These are phyloP conservation scores for Agrotis clavis DNA, from an alignment of 2,888 invertebrate genomes.

Conservation along the genomic window DNA sequence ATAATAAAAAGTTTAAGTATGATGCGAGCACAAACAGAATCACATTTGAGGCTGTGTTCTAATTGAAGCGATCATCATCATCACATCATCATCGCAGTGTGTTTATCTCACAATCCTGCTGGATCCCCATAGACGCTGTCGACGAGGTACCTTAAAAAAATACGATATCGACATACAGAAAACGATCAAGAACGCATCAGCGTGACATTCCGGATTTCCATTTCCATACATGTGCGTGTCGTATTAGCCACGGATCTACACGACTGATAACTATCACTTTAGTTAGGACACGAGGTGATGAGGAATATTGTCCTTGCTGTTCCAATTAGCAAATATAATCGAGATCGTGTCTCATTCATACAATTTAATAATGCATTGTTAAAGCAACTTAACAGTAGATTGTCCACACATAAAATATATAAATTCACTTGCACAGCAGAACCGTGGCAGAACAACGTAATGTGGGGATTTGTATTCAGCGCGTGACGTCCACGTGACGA, in stretches of 20 bases:
- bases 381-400: neutral
- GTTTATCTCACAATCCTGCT: no score
- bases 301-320: neutral
- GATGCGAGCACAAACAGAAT: no score
- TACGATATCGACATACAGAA: no score
- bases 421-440: constrained; percentile 46
- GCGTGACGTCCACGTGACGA: constrained; percentile 19
- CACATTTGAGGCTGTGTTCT: neutral
- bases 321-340: neutral
- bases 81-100: neutral
- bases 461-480: constrained; percentile 45
- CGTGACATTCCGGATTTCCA: no score
- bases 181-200: no score
- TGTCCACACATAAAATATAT: constrained; percentile 21
- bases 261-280: neutral
- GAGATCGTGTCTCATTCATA: constrained; percentile 11
- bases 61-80: neutral
- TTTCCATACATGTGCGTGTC: no score
- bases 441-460: constrained; percentile 34
- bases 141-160: no score
- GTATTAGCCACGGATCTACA: no score
- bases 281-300: neutral
- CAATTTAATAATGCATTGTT: neutral
- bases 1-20: no score
- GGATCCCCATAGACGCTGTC: no score